phyloP scores from a whole-genome alignment of 2,888 invertebrate species.

The Limnephilus auricula region DNA sequence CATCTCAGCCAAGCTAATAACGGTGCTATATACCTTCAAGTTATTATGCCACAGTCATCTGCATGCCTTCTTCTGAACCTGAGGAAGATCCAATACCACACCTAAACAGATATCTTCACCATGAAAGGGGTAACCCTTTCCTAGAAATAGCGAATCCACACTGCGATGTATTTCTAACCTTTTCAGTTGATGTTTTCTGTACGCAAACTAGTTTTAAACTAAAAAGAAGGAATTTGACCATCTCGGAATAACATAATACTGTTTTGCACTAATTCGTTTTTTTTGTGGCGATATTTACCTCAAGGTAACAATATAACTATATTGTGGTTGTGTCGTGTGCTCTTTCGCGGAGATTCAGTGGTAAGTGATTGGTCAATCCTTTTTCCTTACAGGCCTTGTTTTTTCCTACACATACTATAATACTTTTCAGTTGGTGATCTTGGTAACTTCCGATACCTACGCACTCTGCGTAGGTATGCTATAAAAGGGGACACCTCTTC shows the following conservation, averaged over 20 bases:
- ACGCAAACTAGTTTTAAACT: too few species aligned
- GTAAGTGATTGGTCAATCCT: too few species aligned
- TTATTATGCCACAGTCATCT: neutral
- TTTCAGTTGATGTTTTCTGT: neutral
- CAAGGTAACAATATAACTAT: too few species aligned
- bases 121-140: neutral
- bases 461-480: neutral
- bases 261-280: too few species aligned
- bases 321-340: too few species aligned
- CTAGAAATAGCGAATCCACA: neutral
- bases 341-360: too few species aligned
- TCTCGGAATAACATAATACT: too few species aligned
- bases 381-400: too few species aligned
- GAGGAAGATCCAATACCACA: neutral
- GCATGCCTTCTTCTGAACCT: neutral
- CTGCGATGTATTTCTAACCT: neutral
- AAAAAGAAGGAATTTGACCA: too few species aligned
- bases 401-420: too few species aligned
- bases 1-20: slow-evolving; percentile 8
- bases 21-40: neutral
- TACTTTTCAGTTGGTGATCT: neutral
- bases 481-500: neutral
- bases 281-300: too few species aligned
- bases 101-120: neutral
- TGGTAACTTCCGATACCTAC: neutral